Evolutionary conservation across 2,888 invertebrate genomes (phyloP).

Genomic region (Apamea sordens): DNA sequence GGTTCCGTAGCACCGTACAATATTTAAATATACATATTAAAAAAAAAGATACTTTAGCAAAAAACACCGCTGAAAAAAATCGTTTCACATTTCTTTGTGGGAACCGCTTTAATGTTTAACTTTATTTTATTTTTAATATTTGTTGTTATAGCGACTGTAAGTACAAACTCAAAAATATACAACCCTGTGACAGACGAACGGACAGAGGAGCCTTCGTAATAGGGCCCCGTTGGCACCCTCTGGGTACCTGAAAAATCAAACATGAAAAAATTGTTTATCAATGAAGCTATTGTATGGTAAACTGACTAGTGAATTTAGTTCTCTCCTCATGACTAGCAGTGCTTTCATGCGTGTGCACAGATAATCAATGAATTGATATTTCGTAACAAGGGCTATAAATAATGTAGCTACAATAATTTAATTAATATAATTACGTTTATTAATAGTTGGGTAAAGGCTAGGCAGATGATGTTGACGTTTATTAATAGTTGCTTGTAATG

Average conservation of each 20-base stretch:
- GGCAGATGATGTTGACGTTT: no score
- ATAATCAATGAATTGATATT: conserved; percentile 26
- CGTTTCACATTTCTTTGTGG: no score
- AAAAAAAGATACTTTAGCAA: no score
- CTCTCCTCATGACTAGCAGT: conserved; percentile 5
- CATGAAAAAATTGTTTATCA: background rate
- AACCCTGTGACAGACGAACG: no score
- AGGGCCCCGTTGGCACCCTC: no score
- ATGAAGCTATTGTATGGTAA: background rate
- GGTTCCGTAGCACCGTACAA: no score
- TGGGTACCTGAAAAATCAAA: background rate
- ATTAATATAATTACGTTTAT: background rate
- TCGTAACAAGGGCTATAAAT: background rate
- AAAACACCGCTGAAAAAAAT: no score
- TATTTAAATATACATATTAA: background rate
- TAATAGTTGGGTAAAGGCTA: background rate
- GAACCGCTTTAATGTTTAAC: no score
- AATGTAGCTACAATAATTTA: background rate
- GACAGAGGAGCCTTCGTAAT: no score
- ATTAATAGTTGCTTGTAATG: background rate
- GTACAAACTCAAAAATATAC: no score
- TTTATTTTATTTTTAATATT: no score
- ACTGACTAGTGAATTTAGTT: background rate
- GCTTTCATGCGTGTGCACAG: conserved; percentile 28
- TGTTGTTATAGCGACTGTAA: no score